Evolutionary conservation across 2,888 invertebrate species (phyloP), one percentile per base, ranked within the genome.

Genomic region (Cataglyphis cursor): DNA sequence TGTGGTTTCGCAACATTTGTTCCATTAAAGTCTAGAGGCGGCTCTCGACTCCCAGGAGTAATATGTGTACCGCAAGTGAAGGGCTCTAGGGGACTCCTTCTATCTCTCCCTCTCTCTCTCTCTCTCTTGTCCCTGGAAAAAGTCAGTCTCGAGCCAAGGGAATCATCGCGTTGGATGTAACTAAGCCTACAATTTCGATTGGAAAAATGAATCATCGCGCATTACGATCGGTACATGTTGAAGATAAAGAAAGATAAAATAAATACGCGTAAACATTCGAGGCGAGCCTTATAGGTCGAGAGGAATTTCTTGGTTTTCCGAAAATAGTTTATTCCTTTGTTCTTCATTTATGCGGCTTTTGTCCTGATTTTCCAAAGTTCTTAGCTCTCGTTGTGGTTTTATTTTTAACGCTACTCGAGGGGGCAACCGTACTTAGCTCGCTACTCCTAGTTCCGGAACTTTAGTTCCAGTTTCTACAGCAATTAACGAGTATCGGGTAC

Each of bases 1-100:
- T 81, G 85, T 68, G 85, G 86, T 86, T 61, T 86, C 86, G 91
- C 86, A 91, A 93, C 93, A 93, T 93, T 93, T 93, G 93, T 93
- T 93, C 93, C 92, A 93, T 93, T 92, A 93, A 92, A 89, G 87
- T 90, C 87, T 89, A 90, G 91, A 90, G 90, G 82, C 87, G 64
- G 81, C 66, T 64, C 76, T 72, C 81, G 8, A 66, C 73, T 89
- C 91, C 91, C 92, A 75, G 54, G 91, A 88, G 88, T 90, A 92
- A 92, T 88, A 89, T 76, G 75, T 61, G 70, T 76, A 62, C 81
- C 83, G 74, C 74, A 80, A 76, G 44, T 73, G 76, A 66, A 89
- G 89, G 88, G 89, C 89, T 84, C 88, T 48, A 82, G 89, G 87
- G 90, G 89, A 83, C 85, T 57, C 38, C 57, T 35, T 35, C 18